phyloP scores from a whole-genome alignment of 2,888 invertebrate species.

The Cheilosia variabilis region DNA sequence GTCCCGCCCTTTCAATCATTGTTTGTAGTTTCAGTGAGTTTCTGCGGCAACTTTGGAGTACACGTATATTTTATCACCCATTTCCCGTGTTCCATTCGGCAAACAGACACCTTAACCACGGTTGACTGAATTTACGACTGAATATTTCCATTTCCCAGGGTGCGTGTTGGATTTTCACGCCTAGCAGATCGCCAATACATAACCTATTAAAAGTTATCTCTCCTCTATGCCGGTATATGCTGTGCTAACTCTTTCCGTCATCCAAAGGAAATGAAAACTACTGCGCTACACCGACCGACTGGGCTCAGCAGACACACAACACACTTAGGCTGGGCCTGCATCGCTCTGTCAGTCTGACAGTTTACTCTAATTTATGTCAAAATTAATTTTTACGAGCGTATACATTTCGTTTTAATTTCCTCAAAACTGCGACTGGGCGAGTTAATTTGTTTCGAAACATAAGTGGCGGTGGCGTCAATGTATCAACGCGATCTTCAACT shows the following conservation, averaged over 20 bases:
- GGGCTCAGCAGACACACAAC: neutral
- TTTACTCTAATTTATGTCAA: constrained; percentile 57
- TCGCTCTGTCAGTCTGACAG: constrained; percentile 43
- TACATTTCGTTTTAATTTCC: constrained; percentile 34
- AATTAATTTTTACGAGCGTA: constrained; percentile 46
- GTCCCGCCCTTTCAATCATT: neutral
- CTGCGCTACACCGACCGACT: neutral
- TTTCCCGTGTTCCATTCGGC: constrained; percentile 20
- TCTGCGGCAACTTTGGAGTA: neutral
- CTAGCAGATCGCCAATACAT: constrained; percentile 41
- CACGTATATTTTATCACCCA: constrained; percentile 22
- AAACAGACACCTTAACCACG: constrained; percentile 38
- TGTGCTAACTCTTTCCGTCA: constrained; percentile 6
- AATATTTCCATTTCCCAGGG: constrained; percentile 21
- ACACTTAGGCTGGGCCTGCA: neutral
- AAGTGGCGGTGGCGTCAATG: constrained; percentile 1
- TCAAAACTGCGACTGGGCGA: constrained; percentile 6
- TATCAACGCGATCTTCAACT: constrained; percentile 16
- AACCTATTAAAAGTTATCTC: constrained; percentile 35
- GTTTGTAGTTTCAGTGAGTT: neutral
- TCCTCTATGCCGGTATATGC: neutral
- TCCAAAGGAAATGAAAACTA: constrained; percentile 11
- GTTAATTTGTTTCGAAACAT: constrained; percentile 5
- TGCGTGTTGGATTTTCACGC: constrained; percentile 64
- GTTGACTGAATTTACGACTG: constrained; percentile 44